Percentiles rank a stretch among this genome's conserved stretches.
These are phyloP conservation scores for Cryptosula pallasiana DNA, from an alignment of 2,888 invertebrate species.

Conservation along the genomic window DNA sequence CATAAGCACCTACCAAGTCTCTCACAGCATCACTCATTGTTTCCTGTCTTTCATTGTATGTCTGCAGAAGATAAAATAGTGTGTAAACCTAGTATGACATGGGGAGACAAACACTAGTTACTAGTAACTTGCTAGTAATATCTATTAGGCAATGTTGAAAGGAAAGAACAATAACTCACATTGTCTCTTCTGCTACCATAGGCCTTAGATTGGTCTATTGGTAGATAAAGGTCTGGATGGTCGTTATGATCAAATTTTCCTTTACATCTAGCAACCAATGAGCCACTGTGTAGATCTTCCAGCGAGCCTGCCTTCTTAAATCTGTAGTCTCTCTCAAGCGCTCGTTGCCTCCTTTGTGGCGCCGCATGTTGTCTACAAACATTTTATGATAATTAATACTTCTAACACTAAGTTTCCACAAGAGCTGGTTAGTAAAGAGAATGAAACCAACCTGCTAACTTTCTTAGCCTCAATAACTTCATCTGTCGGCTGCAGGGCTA, in stretches of 20 bases:
- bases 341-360: background rate
- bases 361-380: background rate
- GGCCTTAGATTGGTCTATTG: background rate
- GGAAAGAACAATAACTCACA: background rate
- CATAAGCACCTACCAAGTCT: background rate
- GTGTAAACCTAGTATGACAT: too few relatives aligned
- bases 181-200: background rate
- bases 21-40: conserved; percentile 17
- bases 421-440: too few relatives aligned
- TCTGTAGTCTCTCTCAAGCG: background rate
- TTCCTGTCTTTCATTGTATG: conserved; percentile 16
- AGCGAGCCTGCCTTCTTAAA: background rate
- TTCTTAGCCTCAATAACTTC: background rate
- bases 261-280: background rate
- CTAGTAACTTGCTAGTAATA: too few relatives aligned
- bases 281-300: conserved; percentile 1
- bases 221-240: background rate
- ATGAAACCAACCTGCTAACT: too few relatives aligned
- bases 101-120: too few relatives aligned
- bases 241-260: background rate
- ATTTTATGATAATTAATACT: too few relatives aligned
- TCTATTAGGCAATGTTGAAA: too few relatives aligned
- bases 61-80: too few relatives aligned
- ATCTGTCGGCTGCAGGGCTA: conserved; percentile 8
- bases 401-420: too few relatives aligned